Evolutionary conservation across 64 coral and sea anemone genomes (phyloP), one percentile per base, ranked within the genome.

Genomic region (Dendronephthya gigantea): DNA sequence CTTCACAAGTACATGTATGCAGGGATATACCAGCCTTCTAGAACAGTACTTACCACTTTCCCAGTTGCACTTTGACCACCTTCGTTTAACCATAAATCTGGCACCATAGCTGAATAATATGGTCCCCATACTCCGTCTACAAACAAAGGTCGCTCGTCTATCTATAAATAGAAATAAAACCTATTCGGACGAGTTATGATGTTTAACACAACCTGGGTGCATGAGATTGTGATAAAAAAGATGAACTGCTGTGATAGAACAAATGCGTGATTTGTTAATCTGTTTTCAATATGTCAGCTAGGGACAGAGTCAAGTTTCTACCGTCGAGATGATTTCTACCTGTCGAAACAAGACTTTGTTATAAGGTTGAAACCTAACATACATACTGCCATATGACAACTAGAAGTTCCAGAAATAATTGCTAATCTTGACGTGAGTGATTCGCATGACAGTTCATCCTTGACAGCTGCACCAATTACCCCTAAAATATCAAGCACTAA

Each of bases 51-150:
- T 35, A 97, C 94, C 84, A 97, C 79, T 93, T 97, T 97, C 10
- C 94, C 94, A 70, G 89, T 89, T 23, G 88, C 90, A 68, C 89
- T 97, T 87, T 97, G 94, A 13, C 94, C 94, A 27, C 91, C 94
- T 49, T 97, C 94, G 69, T 89, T 97, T 8, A 97, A 83, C 94
- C 94, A 97, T 14, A 97, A 45, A 11, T 84, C 84, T 52, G 94
- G 94, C 23, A 97, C 89, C 94, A 97, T 93, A 22, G 91, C 92
- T 82, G 91, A 93, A 68, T 88, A 97, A 82, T 97, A 97, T 51
- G 94, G 94, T 0, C 94, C 94, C 94, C 94, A 97, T 3, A 97
- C 94, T 47, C 94, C 94, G 9, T 81, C 79, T 25, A 97, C 94
- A 93, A 93, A 93, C 14, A 91, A 40, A 31, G 91, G 84, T 25